These are phyloP conservation scores for Aleadryas rufinucha DNA, from an alignment of 2,113 vertebrate species.

Conservation along the genomic window DNA sequence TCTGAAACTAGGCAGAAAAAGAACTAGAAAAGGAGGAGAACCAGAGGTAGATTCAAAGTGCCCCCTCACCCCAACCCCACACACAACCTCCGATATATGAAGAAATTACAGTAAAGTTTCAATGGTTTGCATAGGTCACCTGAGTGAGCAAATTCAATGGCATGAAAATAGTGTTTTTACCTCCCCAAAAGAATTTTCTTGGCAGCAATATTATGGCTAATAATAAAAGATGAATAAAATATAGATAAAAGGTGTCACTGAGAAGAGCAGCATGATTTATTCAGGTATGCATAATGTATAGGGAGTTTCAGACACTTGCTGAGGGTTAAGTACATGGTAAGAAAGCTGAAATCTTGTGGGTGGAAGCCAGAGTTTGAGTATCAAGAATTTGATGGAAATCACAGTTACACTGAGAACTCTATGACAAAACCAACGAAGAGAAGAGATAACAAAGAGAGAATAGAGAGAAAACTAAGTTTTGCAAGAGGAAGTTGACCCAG, in stretches of 20 bases:
- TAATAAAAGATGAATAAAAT: not conserved
- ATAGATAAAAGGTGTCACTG: not conserved
- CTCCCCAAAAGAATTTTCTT: not conserved
- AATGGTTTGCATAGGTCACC: not conserved
- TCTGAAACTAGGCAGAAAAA: not conserved
- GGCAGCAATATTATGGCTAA: not conserved
- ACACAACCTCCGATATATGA: not conserved
- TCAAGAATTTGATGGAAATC: not conserved
- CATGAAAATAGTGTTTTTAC: not conserved
- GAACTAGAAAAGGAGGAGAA: not conserved
- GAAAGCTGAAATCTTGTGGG: not conserved
- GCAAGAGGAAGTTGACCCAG: not conserved
- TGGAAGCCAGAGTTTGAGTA: not conserved
- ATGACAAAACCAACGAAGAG: not conserved
- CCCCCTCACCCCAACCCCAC: rapidly evolving
- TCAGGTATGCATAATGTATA: constrained; percentile 13
- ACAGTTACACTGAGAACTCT: not conserved
- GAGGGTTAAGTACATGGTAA: not conserved
- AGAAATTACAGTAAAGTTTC: not conserved
- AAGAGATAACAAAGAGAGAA: not conserved
- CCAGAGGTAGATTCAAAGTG: not conserved
- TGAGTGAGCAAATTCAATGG: not conserved
- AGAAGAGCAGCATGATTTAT: not conserved
- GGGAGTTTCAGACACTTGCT: not conserved
- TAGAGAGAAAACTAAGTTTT: not conserved